phyloP scores from a whole-genome alignment of 2,113 vertebrate species.

The Prionailurus bengalensis region DNA sequence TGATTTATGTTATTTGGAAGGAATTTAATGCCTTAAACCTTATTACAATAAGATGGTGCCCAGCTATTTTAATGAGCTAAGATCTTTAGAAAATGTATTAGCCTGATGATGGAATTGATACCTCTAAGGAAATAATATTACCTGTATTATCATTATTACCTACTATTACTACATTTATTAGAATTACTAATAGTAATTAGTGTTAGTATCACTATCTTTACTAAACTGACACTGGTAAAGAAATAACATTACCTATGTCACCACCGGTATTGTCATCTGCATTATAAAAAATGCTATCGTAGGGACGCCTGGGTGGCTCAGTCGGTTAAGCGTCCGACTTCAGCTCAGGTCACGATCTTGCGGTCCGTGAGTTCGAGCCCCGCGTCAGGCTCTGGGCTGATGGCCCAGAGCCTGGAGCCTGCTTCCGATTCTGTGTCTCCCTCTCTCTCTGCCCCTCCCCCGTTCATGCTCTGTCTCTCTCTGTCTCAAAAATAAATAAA shows the following conservation, averaged over 20 bases:
- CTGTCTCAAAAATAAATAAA: neutral
- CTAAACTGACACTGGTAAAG: neutral
- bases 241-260: neutral
- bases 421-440: neutral
- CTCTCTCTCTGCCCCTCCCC: neutral
- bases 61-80: conserved; percentile 31
- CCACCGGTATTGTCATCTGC: neutral
- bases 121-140: neutral
- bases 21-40: neutral
- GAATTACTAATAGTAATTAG: neutral
- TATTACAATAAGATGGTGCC: neutral
- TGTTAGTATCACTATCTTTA: neutral
- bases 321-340: neutral
- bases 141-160: neutral
- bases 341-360: neutral
- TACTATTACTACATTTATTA: neutral
- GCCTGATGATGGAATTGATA: neutral
- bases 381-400: fast-evolving
- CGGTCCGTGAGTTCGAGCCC: neutral
- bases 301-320: neutral
- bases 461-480: neutral
- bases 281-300: neutral
- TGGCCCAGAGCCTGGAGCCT: neutral
- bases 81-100: conserved; percentile 34
- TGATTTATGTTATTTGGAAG: conserved; percentile 27